Conservation (phyloP, 2,888 invertebrate genomes). For the Aspidiotus destructor region DNA sequence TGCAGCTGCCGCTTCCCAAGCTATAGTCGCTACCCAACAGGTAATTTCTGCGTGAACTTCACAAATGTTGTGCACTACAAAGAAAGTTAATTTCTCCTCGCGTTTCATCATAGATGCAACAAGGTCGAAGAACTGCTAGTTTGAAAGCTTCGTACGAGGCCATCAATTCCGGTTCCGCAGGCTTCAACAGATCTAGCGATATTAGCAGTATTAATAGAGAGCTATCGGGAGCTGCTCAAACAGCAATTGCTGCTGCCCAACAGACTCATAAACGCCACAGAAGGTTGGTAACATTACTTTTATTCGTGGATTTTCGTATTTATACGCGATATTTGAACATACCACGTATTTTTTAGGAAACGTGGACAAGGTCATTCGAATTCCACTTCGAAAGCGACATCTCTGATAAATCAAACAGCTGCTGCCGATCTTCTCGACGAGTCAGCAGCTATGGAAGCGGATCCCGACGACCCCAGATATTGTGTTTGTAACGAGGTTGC, state of each 20-base stretch:
- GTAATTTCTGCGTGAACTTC: slow-evolving; percentile 41
- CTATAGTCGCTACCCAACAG: slow-evolving; percentile 90
- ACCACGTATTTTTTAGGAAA: slow-evolving; percentile 3
- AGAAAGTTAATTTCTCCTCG: background rate
- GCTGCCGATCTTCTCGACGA: slow-evolving; percentile 51
- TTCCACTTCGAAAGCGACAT: slow-evolving; percentile 40
- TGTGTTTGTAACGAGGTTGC: slow-evolving; percentile 85
- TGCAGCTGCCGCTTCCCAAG: slow-evolving; percentile 89
- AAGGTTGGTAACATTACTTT: background rate
- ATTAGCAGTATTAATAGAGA: slow-evolving; percentile 58
- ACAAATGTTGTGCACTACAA: slow-evolving; percentile 2
- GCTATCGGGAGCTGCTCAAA: slow-evolving; percentile 61
- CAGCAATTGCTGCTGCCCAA: slow-evolving; percentile 59
- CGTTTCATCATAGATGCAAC: slow-evolving; percentile 70
- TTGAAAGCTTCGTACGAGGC: slow-evolving; percentile 93
- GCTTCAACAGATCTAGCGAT: slow-evolving; percentile 47
- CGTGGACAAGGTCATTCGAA: slow-evolving; percentile 15
- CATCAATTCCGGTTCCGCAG: slow-evolving; percentile 43
- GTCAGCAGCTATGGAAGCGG: slow-evolving; percentile 70
- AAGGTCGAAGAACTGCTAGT: slow-evolving; percentile 85
- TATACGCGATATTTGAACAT: background rate
- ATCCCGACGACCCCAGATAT: slow-evolving; percentile 92
- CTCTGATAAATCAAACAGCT: slow-evolving; percentile 46
- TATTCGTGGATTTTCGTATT: background rate
- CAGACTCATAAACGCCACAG: slow-evolving; percentile 48